Evolutionary conservation across 2,113 vertebrate species (phyloP).

Genomic region (Hylia prasina): DNA sequence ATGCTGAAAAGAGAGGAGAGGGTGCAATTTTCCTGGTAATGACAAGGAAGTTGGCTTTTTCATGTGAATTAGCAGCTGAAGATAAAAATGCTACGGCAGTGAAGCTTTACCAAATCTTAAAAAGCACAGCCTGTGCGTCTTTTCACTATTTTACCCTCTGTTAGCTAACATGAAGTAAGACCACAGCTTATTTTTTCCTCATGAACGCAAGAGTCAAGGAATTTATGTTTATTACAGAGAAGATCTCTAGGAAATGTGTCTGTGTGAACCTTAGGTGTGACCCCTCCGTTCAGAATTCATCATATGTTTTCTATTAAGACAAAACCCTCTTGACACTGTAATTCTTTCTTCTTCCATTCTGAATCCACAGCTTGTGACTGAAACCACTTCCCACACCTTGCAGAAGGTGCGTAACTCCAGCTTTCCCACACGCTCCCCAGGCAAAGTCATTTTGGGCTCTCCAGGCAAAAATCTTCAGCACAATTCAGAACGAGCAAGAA

Average conservation of each 20-base stretch:
- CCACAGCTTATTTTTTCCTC: not conserved
- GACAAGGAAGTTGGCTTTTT: not conserved
- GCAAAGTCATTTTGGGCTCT: conserved; percentile 13
- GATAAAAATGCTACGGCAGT: not conserved
- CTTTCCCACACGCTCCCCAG: not conserved
- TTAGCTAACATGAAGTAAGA: not conserved
- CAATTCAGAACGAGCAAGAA: not conserved
- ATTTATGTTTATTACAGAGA: not conserved
- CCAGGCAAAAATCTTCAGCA: conserved; percentile 4
- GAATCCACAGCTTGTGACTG: not conserved
- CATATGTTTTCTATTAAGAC: not conserved
- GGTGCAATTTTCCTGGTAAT: not conserved
- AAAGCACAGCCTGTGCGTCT: not conserved
- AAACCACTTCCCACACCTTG: conserved; percentile 46
- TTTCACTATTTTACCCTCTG: not conserved
- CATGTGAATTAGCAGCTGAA: not conserved
- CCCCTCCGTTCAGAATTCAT: not conserved
- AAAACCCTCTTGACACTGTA: not conserved
- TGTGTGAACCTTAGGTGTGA: not conserved
- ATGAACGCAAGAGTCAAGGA: not conserved
- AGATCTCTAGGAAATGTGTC: not conserved
- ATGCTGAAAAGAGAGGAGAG: not conserved
- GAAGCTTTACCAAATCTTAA: not conserved
- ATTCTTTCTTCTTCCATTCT: not conserved
- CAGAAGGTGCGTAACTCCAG: conserved; percentile 35